Conservation (phyloP, 35 echinoderm and acorn worm genomes). For the Eucidaris tribuloides region DNA sequence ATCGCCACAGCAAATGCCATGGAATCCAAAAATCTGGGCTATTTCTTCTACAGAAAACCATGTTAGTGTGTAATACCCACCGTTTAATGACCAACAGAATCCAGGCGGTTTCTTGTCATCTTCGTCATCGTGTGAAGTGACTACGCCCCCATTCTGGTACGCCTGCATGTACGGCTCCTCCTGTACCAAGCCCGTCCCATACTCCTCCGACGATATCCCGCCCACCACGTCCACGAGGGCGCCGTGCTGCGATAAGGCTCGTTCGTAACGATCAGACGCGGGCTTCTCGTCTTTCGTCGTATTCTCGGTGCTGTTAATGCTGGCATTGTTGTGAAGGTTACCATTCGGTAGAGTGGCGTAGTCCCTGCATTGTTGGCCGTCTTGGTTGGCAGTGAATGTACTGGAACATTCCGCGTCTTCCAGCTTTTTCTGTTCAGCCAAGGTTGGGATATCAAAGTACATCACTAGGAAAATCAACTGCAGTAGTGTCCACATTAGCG, state of each 20-base stretch:
- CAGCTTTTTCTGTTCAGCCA: slow-evolving; percentile 33
- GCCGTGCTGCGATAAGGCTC: neutral
- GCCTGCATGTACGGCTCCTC: slow-evolving; percentile 14
- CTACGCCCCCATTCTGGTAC: neutral
- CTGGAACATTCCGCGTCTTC: neutral
- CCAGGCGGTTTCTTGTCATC: neutral
- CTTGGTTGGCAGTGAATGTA: neutral
- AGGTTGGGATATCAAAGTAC: slow-evolving; percentile 75
- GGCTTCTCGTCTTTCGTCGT: neutral
- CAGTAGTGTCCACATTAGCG: slow-evolving; percentile 47
- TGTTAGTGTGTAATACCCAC: no score
- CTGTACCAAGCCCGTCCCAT: neutral
- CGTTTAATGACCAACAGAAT: slow-evolving; percentile 12
- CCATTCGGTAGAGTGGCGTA: neutral
- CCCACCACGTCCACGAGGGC: neutral
- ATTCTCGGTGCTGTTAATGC: neutral
- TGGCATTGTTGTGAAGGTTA: neutral
- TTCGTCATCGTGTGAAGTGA: neutral
- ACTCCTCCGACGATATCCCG: neutral
- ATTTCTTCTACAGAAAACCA: no score
- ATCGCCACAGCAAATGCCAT: no score
- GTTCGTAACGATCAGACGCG: neutral
- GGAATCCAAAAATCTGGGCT: no score
- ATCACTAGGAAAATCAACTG: slow-evolving; percentile 61
- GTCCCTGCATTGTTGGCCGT: neutral